phyloP scores from a whole-genome alignment of 2,888 invertebrate genomes.

The Drosophila meridionalis region DNA sequence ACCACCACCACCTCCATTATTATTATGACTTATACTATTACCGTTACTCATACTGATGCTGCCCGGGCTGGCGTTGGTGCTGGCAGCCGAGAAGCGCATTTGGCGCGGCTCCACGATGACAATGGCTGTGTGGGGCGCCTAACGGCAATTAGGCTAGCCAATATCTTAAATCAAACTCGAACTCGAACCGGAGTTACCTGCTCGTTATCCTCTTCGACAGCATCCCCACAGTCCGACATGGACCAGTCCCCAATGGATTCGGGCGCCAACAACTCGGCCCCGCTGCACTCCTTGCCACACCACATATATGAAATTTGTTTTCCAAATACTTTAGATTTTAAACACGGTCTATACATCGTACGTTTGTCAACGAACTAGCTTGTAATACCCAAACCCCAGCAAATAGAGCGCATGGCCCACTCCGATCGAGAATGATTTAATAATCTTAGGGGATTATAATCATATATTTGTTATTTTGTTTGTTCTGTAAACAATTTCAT shows the following conservation, averaged over 20 bases:
- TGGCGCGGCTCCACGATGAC: slow-evolving; percentile 47
- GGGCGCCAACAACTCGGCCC: slow-evolving; percentile 1
- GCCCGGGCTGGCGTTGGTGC: background rate
- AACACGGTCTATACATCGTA: slow-evolving; percentile 28
- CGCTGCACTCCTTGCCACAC: slow-evolving; percentile 18
- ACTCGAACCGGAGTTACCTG: slow-evolving; percentile 23
- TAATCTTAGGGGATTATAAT: background rate
- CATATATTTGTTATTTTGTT: too few species aligned
- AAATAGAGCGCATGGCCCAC: slow-evolving; percentile 7
- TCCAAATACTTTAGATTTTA: slow-evolving; percentile 52
- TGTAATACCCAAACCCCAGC: background rate
- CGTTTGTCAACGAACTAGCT: slow-evolving; percentile 3
- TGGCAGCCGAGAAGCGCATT: background rate
- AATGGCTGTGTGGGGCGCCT: slow-evolving; percentile 24
- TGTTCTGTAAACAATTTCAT: background rate
- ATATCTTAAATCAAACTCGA: background rate
- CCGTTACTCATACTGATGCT: background rate
- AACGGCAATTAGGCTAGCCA: background rate
- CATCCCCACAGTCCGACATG: background rate
- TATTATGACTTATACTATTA: background rate
- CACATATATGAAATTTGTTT: slow-evolving; percentile 43
- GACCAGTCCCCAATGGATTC: slow-evolving; percentile 13
- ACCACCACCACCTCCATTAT: background rate
- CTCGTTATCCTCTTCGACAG: background rate
- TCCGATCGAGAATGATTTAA: background rate